phyloP scores from a whole-genome alignment of 2,113 vertebrate species.

The Bambusicola thoracicus region DNA sequence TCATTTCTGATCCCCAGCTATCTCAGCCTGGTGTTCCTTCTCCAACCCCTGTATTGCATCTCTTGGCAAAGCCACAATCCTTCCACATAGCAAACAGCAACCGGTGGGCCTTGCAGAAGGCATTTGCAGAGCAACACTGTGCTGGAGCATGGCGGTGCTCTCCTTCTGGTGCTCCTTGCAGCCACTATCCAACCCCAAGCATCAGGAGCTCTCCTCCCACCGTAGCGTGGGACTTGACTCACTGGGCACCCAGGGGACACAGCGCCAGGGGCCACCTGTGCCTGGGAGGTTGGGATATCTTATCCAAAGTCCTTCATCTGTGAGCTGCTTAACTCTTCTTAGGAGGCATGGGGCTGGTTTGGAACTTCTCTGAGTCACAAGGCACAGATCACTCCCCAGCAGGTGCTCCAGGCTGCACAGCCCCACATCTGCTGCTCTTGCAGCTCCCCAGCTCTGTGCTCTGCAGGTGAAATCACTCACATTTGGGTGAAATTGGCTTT shows the following conservation, averaged over 20 bases:
- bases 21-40: too few species aligned
- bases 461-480: too few species aligned
- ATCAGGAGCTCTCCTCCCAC: accelerated
- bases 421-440: accelerated
- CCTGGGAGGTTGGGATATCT: accelerated
- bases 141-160: not conserved
- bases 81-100: too few species aligned
- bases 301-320: too few species aligned
- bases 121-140: not conserved
- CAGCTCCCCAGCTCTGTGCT: not conserved
- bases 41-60: not conserved
- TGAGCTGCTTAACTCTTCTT: accelerated
- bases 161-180: not conserved
- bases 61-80: not conserved
- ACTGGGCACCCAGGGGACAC: not conserved
- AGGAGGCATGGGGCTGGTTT: not conserved
- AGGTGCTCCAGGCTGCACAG: not conserved
- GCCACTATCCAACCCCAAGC: not conserved
- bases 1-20: not conserved
- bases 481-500: accelerated
- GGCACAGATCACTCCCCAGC: too few species aligned
- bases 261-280: accelerated
- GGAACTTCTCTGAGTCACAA: accelerated
- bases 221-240: accelerated
- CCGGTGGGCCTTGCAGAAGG: not conserved